Evolutionary conservation across 2,113 vertebrate genomes (phyloP), one percentile per base, ranked within the genome.

Genomic region (Balaeniceps rex): DNA sequence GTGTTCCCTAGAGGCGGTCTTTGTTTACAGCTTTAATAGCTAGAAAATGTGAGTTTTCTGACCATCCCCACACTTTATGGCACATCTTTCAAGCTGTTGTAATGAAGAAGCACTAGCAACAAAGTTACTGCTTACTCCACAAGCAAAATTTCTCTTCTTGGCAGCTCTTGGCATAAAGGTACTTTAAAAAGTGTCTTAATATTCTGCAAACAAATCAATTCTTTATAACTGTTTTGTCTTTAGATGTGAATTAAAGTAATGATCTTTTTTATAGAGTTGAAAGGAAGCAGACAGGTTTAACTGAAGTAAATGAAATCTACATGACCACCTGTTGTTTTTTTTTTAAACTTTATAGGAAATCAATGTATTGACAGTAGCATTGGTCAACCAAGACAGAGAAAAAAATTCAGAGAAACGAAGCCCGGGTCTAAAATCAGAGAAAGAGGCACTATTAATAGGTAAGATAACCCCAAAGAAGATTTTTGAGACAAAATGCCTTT

Each of bases 361-460:
- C 95, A 99, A 99, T 89, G 98, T 98, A 88, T 98, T 98, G 97
- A 98, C 97, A 44, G 98, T 98, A 36, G 97, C 98, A 8, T 23
- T 98, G 95, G 98, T 98, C 94, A 98, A 98, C 93, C 98, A 98
- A 75, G 98, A 98, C 94, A 98, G 98, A 97, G 98, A 99, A 85
- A 99, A 98, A 90, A 98, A 98, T 87, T 97, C 93, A 24, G 98
- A 99, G 63, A 98, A 97, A 82, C 87, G 97, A 95, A 98, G 96
- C 76, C 98, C 98, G 2, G 98, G 98, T 82, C 96, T 99, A 83
- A 98, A 98, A 95, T 99, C 99, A 75, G 99, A 99, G 87, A 99
- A 99, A 92, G 99, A 99, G 96, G 99, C 99, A 64, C 97, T 99
- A 34, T 97, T 99, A 93, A 99, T 99, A 91, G 99, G 99, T 99